A percentile compares a stretch with the other conserved stretches of the same genome.
Evolutionary conservation across 2,888 invertebrate genomes (phyloP).

Genomic region (Parochlus steinenii): DNA sequence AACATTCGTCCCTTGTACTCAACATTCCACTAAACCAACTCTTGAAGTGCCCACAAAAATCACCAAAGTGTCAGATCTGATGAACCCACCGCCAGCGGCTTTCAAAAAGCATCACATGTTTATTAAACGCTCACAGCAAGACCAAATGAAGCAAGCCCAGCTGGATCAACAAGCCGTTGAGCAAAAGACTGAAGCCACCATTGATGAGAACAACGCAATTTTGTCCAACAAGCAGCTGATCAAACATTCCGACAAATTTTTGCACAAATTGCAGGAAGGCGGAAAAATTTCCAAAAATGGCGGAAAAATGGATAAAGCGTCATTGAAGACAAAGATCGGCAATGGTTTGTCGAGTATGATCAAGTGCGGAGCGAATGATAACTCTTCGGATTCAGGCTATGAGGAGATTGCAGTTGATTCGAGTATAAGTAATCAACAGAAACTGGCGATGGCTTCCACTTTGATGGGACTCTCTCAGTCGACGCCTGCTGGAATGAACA

Average conservation of each 20-base stretch:
- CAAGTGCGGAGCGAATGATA: conserved; percentile 33
- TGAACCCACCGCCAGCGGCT: conserved; percentile 18
- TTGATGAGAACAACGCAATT: conserved; percentile 5
- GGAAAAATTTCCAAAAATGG: conserved; percentile 3
- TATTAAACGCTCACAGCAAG: conserved; percentile 22
- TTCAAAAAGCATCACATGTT: conserved; percentile 30
- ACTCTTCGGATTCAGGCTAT: conserved; percentile 56
- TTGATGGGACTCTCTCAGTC: too few relatives aligned
- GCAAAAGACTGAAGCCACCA: background rate
- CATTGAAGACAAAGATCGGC: conserved; percentile 6
- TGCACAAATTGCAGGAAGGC: conserved; percentile 1
- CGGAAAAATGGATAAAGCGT: conserved; percentile 4
- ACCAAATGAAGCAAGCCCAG: background rate
- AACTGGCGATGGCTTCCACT: too few relatives aligned
- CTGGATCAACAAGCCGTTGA: background rate
- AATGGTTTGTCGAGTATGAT: conserved; percentile 4
- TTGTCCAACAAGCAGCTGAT: background rate
- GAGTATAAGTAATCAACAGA: background rate
- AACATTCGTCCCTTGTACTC: conserved; percentile 23
- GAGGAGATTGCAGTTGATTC: conserved; percentile 35
- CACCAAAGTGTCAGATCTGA: conserved; percentile 3
- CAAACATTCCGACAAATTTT: background rate
- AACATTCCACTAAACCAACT: conserved; percentile 18
- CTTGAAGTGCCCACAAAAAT: conserved; percentile 1
- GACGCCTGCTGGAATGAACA: too few relatives aligned